A percentile compares a stretch with the other conserved stretches of the same genome.
Conservation (phyloP, 2,113 vertebrate species). For the Campylorhamphus procurvoides region DNA sequence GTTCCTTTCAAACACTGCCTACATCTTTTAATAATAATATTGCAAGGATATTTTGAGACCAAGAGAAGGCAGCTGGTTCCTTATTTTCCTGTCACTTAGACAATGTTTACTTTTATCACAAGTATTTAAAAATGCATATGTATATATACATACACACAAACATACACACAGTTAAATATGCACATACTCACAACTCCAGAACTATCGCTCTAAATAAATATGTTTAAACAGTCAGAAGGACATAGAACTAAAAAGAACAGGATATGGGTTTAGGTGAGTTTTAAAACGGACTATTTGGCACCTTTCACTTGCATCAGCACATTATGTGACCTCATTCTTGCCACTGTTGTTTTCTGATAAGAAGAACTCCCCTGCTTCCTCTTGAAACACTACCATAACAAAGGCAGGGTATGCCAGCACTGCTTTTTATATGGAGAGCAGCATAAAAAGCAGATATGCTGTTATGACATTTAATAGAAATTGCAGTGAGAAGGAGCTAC, state of each 20-base stretch:
- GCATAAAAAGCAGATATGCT: background rate
- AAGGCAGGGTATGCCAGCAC: background rate
- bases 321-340: background rate
- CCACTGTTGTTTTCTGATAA: background rate
- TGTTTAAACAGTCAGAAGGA: background rate
- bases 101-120: background rate
- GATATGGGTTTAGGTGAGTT: background rate
- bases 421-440: background rate
- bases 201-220: background rate
- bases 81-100: background rate
- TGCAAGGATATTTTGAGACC: background rate
- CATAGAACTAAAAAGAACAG: background rate
- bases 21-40: background rate
- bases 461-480: background rate
- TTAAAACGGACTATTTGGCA: background rate
- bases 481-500: background rate
- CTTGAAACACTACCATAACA: background rate
- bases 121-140: background rate
- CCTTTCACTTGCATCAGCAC: background rate
- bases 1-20: background rate
- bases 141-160: background rate
- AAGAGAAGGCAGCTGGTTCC: background rate
- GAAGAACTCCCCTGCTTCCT: background rate
- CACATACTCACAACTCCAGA: background rate
- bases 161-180: background rate